phyloP scores from a whole-genome alignment of 2,113 vertebrate genomes.

The Plectropomus leopardus region DNA sequence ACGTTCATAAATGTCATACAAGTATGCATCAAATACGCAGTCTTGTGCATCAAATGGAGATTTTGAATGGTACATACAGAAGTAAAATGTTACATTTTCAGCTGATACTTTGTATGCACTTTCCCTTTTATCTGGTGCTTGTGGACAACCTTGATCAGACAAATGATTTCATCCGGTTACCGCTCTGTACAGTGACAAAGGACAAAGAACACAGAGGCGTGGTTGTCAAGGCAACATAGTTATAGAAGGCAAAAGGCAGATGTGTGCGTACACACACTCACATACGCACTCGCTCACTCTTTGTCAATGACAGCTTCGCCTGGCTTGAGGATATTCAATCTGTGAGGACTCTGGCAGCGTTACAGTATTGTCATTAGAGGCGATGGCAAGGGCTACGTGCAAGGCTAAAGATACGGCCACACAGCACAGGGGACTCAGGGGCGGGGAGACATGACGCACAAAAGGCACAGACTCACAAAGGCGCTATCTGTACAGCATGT shows the following conservation, averaged over 20 bases:
- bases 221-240: constrained; percentile 80
- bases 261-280: constrained; percentile 25
- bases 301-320: constrained; percentile 53
- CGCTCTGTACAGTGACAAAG: constrained; percentile 67
- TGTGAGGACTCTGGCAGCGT: constrained; percentile 48
- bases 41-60: neutral
- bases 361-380: constrained; percentile 52
- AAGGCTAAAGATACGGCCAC: constrained; percentile 13
- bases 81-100: neutral
- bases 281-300: constrained; percentile 31
- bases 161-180: constrained; percentile 61
- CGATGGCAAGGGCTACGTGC: constrained; percentile 37
- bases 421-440: neutral
- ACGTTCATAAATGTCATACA: constrained; percentile 49
- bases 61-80: neutral
- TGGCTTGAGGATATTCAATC: constrained; percentile 62
- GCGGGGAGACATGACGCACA: neutral
- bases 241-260: constrained; percentile 65
- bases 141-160: constrained; percentile 71
- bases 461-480: neutral
- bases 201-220: constrained; percentile 66
- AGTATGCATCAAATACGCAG: neutral
- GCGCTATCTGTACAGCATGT: neutral
- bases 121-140: constrained; percentile 34
- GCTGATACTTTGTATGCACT: neutral